Percentiles rank a stretch among this genome's conserved stretches.
These are phyloP conservation scores for Drosophila subobscura DNA, from an alignment of 1,140 invertebrate species.

Conservation along the genomic window DNA sequence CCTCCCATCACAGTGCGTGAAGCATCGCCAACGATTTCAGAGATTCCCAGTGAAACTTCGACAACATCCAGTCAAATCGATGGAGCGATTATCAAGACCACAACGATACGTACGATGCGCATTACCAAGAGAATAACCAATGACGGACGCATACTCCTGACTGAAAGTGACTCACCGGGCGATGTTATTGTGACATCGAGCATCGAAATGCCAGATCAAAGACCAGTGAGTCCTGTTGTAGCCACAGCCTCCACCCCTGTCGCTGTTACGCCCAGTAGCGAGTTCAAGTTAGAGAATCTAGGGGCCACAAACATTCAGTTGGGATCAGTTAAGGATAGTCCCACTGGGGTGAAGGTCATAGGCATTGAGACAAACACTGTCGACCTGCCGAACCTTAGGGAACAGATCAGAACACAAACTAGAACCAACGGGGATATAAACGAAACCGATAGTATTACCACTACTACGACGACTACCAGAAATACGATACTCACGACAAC, in stretches of 20 bases:
- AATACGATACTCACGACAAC: constrained; percentile 72
- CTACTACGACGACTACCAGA: constrained; percentile 68
- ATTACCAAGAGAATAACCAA: constrained; percentile 77
- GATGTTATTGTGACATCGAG: constrained; percentile 77
- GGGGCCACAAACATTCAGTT: constrained; percentile 57
- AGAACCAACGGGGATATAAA: constrained; percentile 45
- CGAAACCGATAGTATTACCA: constrained; percentile 54
- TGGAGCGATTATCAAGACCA: constrained; percentile 81
- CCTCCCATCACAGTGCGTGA: constrained; percentile 61
- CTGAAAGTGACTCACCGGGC: constrained; percentile 67
- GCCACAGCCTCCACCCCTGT: constrained; percentile 43
- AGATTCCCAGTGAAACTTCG: constrained; percentile 71
- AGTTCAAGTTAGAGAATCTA: constrained; percentile 35
- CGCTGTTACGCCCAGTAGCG: constrained; percentile 49
- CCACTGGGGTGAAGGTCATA: constrained; percentile 65
- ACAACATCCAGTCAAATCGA: constrained; percentile 78
- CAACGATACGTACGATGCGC: constrained; percentile 79
- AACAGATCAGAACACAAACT: constrained; percentile 12
- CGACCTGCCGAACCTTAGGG: constrained; percentile 40
- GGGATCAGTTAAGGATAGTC: constrained; percentile 40
- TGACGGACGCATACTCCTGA: constrained; percentile 76
- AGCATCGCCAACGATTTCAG: constrained; percentile 62
- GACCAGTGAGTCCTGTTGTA: constrained; percentile 57
- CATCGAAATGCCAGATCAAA: constrained; percentile 79
- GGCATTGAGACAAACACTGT: constrained; percentile 66